Evolutionary conservation across 2,888 invertebrate species (phyloP).

Genomic region (Parelbella ahira): DNA sequence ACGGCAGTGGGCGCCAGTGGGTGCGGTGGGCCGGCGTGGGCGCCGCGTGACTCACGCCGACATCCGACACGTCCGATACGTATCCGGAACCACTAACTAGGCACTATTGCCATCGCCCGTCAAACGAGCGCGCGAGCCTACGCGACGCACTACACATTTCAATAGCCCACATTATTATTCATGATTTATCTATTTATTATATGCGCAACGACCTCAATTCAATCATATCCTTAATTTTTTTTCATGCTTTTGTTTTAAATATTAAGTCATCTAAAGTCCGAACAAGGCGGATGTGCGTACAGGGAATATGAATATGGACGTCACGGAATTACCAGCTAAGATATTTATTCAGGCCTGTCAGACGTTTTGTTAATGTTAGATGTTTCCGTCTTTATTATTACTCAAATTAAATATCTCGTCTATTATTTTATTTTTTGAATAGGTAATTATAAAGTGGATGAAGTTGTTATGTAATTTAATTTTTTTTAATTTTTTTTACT

Average conservation of each 20-base stretch:
- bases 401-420: too few relatives aligned
- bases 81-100: conserved; percentile 79
- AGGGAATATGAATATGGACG: too few relatives aligned
- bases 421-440: too few relatives aligned
- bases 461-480: too few relatives aligned
- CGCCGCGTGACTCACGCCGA: conserved; percentile 78
- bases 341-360: too few relatives aligned
- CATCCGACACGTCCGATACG: conserved; percentile 81
- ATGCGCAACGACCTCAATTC: conserved; percentile 21
- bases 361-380: too few relatives aligned
- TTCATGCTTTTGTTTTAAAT: conserved; percentile 9
- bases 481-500: too few relatives aligned
- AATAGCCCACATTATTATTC: conserved; percentile 48
- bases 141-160: conserved; percentile 55
- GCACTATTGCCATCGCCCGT: conserved; percentile 58
- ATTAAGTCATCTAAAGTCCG: conserved; percentile 3
- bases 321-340: too few relatives aligned
- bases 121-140: conserved; percentile 59
- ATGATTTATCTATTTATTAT: conserved; percentile 31
- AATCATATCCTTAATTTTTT: conserved; percentile 20
- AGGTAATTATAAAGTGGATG: too few relatives aligned
- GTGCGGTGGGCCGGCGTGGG: conserved; percentile 53
- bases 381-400: too few relatives aligned
- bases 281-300: too few relatives aligned
- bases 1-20: conserved; percentile 42